Evolutionary conservation across 35 echinoderm and acorn worm species (phyloP), one percentile per base, ranked within the genome.

Genomic region (Amphiura filiformis): DNA sequence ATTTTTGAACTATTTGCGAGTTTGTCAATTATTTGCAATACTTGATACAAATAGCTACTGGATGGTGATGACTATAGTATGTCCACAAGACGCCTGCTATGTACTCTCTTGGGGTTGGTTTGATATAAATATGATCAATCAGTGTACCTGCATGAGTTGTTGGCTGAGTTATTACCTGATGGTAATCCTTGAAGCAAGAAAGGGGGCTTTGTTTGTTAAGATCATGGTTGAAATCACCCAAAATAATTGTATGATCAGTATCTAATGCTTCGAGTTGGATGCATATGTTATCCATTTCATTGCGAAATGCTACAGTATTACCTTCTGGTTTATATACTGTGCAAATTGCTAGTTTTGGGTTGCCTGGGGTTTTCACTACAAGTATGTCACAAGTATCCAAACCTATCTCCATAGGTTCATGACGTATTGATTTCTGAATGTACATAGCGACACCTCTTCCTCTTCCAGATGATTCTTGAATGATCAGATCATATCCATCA

Each of bases 391-490:
- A 32, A 28, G 78, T 70, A 11, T 77, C 56, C 0, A 75, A n/a
- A n/a, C 13, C 26, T 65, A 22, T 32, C 64, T 79, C 1, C 79
- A n/a, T 39, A 14, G 40, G 77, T 49, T 31, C 37, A 22, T 12
- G 26, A 12, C 37, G 0, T 7, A 17, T n/a, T n/a, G n/a, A n/a
- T n/a, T 56, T 91, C 75, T 57, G 39, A 15, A 39, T 35, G 34
- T 85, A 91, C 2, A 91, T 39, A 52, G 56, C 82, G 44, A 86
- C 89, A 80, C 83, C 89, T n/a, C 89, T 83, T 78, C 86, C 84
- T 61, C 41, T 36, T 61, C 86, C 84, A 86, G 31, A 32, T n/a
- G 56, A 31, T 23, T 81, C 89, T 57, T 80, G 39, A 0, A 38
- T 86, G 82, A 65, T 57, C 26, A 81, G 77, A 91, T 28, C 49